Evolutionary conservation across 2,797 vertebrate genomes (phyloP), one percentile per base, ranked within the genome.

Genomic region (Lepilemur septentrionalis): DNA sequence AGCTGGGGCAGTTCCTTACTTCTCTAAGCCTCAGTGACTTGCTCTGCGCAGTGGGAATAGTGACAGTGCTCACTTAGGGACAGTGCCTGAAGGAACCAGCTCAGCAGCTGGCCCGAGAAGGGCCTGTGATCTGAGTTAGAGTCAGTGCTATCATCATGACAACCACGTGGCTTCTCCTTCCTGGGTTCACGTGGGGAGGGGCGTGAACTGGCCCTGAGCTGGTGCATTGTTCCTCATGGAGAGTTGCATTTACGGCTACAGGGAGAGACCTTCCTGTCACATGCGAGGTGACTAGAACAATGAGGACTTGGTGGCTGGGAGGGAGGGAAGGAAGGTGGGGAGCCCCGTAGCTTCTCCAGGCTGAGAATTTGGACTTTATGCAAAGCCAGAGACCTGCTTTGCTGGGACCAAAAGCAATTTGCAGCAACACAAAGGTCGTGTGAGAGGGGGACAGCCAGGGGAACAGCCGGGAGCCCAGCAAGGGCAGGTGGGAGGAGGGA

Each of bases 141-240:
- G 7, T 23, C 23, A 5, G 5, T 15, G 11, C 32, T 18, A 30
- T 38, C 15, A 22, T 28, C 10, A 38, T 12, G 4, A 50, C 5
- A 12, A 48, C 32, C 41, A 0, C 4, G 2, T 1, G 20, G 38
- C 28, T 52, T 57, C 50, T 75, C 46, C n/a, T 18, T 79, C n/a
- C 73, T 0, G 0, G 38, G 55, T 57, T 48, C 13, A 3, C 0
- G 0, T 6, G n/a, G 11, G 9, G 18, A 11, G 57, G 30, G 18
- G n/a, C 20, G 38, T 38, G 38, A 38, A 38, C 38, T 38, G 38
- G 38, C 41, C 25, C 38, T 4, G 6, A 4, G 28, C 15, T 14
- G 32, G 5, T 22, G 73, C 72, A 46, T 3, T 3, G 13, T 9
- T 3, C 41, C n/a, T 38, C 23, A 3, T 55, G 28, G 78, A 43